Base-by-base conservation (phyloP, 2,797 vertebrate genomes). In the Phrynocephalus vlangalii region DNA sequence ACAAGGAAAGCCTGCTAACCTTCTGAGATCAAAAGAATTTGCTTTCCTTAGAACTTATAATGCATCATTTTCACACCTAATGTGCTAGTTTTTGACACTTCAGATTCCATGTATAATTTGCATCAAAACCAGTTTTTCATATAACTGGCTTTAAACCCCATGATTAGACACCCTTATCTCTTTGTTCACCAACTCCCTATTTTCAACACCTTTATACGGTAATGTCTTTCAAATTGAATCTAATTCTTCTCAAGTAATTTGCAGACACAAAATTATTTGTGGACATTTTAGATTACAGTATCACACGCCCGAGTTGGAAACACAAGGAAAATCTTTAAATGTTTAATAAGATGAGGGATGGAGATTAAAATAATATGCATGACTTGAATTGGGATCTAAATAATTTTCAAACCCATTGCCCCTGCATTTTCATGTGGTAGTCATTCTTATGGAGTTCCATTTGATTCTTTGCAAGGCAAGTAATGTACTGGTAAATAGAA, bases 201-300 rank as follows among this genome's bases (percentile, higher is more conserved):
- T 91, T 92, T 88, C 68, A 87, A 3, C 11, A 83, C 2, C 13
- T 24, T 87, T 88, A 18, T 75, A 11, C 70, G 9, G 3, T n/a
- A 81, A 5, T 0, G 0, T 33, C 76, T 48, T 83, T 89, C 66
- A 6, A 85, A 85, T 91, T 83, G 79, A 78, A 80, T 84, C 0
- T 28, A 70, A 76, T 68, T 91, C 87, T 87, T 76, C 67, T 89
- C 28, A 82, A 83, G 83, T 79, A 84, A 77, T 70, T 86, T 48
- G 73, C 38, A 86, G 63, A 72, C 67, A 1, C 3, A 83, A 82
- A 67, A 77, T 72, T 76, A 16, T 16, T 16, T 48, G 6, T 67
- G 38, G 71, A 78, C 24, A 78, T 82, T 78, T 72, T 24, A 66
- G 72, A 26, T 30, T 72, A 16, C 26, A 82, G 52, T 88, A 71